phyloP scores from a whole-genome alignment of 2,113 vertebrate genomes.

The Lonchura striata region DNA sequence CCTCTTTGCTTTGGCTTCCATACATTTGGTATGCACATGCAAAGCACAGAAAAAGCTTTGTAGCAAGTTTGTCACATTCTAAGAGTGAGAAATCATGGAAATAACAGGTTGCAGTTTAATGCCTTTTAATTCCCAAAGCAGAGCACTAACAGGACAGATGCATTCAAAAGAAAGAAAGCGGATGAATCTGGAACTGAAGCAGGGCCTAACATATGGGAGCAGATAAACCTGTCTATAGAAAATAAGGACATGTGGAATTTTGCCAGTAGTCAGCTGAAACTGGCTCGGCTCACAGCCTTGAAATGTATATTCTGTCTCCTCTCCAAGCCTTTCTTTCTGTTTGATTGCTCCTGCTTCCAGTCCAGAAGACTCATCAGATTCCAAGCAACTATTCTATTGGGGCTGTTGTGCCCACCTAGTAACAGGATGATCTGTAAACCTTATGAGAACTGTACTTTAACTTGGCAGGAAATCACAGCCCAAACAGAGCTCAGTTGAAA shows the following conservation, averaged over 20 bases:
- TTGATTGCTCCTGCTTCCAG: neutral
- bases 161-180: neutral
- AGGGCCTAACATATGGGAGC: conserved; percentile 12
- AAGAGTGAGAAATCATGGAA: neutral
- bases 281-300: neutral
- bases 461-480: neutral
- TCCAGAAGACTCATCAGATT: neutral
- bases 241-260: neutral
- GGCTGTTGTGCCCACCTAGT: neutral
- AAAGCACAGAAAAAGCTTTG: neutral
- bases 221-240: conserved; percentile 50
- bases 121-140: neutral
- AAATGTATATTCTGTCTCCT: conserved; percentile 1
- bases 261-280: conserved; percentile 31
- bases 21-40: neutral
- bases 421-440: conserved; percentile 24
- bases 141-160: conserved; percentile 1
- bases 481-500: neutral
- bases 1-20: neutral
- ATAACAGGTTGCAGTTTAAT: neutral
- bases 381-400: neutral
- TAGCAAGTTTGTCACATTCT: neutral
- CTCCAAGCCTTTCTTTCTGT: neutral
- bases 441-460: neutral
- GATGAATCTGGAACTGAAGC: neutral